These are phyloP conservation scores for Falco punctatus DNA, from an alignment of 2,113 vertebrate species.

Conservation along the genomic window DNA sequence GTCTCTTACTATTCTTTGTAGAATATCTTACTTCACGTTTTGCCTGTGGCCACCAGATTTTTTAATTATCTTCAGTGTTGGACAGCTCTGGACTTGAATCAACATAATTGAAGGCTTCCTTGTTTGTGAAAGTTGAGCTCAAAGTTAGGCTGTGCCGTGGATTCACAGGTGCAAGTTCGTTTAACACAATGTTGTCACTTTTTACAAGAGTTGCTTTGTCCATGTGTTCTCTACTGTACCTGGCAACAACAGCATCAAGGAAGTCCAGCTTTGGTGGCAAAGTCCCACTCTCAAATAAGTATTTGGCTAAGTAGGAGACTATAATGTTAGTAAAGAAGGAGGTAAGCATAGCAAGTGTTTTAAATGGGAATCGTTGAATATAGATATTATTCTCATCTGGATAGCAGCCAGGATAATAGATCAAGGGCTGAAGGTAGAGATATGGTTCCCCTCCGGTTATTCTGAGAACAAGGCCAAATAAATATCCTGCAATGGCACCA, in stretches of 20 bases:
- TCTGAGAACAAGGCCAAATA: slow-evolving; percentile 89
- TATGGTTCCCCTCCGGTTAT: slow-evolving; percentile 95
- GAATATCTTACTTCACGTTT: slow-evolving; percentile 3
- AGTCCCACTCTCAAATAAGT: slow-evolving; percentile 93
- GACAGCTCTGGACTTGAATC: slow-evolving; percentile 87
- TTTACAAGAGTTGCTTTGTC: slow-evolving; percentile 93
- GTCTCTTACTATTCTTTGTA: slow-evolving; percentile 6
- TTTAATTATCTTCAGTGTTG: slow-evolving; percentile 77
- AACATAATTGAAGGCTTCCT: slow-evolving; percentile 83
- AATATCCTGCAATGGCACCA: slow-evolving; percentile 89
- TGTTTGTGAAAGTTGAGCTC: slow-evolving; percentile 89
- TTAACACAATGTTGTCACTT: slow-evolving; percentile 91
- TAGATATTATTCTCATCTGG: slow-evolving; percentile 81
- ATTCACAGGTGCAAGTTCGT: slow-evolving; percentile 90
- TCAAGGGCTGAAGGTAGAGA: slow-evolving; percentile 90
- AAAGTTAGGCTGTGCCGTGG: slow-evolving; percentile 81
- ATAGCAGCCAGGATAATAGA: slow-evolving; percentile 91
- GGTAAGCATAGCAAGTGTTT: slow-evolving; percentile 89
- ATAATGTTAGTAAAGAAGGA: slow-evolving; percentile 88
- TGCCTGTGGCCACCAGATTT: not conserved
- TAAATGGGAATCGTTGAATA: slow-evolving; percentile 92
- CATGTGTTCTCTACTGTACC: slow-evolving; percentile 95
- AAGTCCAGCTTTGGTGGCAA: slow-evolving; percentile 92
- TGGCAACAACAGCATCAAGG: slow-evolving; percentile 92
- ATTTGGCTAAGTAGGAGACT: slow-evolving; percentile 91